These are phyloP conservation scores for Strix aluco DNA, from an alignment of 2,113 vertebrate species.

Conservation along the genomic window DNA sequence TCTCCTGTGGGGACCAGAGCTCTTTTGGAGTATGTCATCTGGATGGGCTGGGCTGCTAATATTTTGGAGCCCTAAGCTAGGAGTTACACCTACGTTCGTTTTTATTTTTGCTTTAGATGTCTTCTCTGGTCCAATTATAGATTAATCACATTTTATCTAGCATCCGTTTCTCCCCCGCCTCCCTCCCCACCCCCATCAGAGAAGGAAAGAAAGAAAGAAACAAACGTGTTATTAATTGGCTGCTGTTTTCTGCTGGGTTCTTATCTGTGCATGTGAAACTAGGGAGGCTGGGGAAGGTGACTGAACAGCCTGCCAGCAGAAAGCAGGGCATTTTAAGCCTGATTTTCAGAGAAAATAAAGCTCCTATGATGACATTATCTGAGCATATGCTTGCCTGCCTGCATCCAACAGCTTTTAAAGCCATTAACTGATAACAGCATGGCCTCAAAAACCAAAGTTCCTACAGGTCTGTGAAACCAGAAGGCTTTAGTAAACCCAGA, in stretches of 20 bases:
- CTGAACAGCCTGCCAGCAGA: not conserved
- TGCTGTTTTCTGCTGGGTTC: slow-evolving; percentile 21
- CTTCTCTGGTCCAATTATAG: slow-evolving; percentile 56
- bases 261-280: not conserved
- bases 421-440: not conserved
- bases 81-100: slow-evolving; percentile 45
- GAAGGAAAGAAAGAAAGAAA: not conserved
- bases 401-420: not conserved
- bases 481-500: not conserved
- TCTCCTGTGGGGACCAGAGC: not conserved
- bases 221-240: slow-evolving; percentile 18
- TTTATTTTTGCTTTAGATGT: slow-evolving; percentile 56
- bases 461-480: not conserved
- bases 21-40: slow-evolving; percentile 19
- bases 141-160: slow-evolving; percentile 57
- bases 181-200: slow-evolving; percentile 3
- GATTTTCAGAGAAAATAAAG: slow-evolving; percentile 9
- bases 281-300: not conserved
- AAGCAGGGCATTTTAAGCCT: not conserved
- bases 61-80: slow-evolving; percentile 42
- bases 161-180: slow-evolving; percentile 22
- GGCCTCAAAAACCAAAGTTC: not conserved
- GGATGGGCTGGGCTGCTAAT: slow-evolving; percentile 15
- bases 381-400: not conserved
- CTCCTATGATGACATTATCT: not conserved